Evolutionary conservation across 2,888 invertebrate genomes (phyloP).

Genomic region (Idaea dimidiata): DNA sequence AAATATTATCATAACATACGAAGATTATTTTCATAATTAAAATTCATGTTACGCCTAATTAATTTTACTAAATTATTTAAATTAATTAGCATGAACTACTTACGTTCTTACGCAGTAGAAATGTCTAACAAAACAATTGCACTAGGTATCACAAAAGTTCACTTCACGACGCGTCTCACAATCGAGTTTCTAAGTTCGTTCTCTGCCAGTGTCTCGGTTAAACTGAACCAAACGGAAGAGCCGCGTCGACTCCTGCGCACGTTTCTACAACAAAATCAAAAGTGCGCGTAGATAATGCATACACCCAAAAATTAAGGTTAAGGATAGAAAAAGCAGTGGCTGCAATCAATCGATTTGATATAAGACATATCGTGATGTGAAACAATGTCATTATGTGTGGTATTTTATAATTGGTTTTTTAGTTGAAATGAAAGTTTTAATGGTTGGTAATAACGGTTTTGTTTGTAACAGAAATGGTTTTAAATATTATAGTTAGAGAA

Average conservation of each 20-base stretch:
- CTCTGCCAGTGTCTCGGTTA: conserved; percentile 69
- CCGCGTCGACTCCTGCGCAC: conserved; percentile 64
- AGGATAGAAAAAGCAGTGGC: conserved; percentile 63
- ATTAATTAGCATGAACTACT: neutral
- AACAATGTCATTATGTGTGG: neutral
- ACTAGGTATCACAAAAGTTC: conserved; percentile 59
- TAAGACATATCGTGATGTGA: conserved; percentile 9
- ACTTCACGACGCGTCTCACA: conserved; percentile 59
- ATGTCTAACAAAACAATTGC: conserved; percentile 52
- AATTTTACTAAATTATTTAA: neutral
- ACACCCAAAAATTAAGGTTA: conserved; percentile 74
- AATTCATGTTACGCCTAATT: neutral
- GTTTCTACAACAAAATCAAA: conserved; percentile 67
- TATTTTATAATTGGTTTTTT: neutral
- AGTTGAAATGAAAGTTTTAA: neutral
- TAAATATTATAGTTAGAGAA: too few species aligned
- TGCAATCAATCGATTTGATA: conserved; percentile 52
- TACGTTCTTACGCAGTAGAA: conserved; percentile 42
- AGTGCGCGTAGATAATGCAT: conserved; percentile 48
- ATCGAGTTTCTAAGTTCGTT: conserved; percentile 69
- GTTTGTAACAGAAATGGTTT: too few species aligned
- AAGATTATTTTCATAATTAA: neutral
- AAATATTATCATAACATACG: neutral
- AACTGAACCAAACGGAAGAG: conserved; percentile 73
- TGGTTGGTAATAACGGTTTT: neutral